phyloP scores from a whole-genome alignment of 2,888 invertebrate species.

The Cryptocephalus moraei region DNA sequence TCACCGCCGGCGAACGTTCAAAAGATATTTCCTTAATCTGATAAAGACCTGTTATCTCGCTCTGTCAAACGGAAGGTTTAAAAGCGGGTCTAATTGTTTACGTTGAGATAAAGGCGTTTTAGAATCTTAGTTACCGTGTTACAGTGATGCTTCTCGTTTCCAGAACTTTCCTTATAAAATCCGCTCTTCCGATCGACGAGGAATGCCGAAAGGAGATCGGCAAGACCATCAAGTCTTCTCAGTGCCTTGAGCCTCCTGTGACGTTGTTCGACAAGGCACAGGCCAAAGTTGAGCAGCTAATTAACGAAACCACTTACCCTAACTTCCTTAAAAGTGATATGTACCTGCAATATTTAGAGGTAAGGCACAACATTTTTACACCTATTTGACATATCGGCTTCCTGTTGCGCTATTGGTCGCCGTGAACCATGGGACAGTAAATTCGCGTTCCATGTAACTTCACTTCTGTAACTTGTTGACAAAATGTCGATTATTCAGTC shows the following conservation, averaged over 20 bases:
- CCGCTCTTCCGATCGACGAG: conserved; percentile 62
- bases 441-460: too few relatives aligned
- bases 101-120: too few relatives aligned
- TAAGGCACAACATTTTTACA: conserved; percentile 35
- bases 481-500: too few relatives aligned
- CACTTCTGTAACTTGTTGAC: too few relatives aligned
- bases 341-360: conserved; percentile 76
- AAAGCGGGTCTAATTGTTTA: too few relatives aligned
- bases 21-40: background rate
- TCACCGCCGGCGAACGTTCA: background rate
- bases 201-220: conserved; percentile 71
- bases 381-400: too few relatives aligned
- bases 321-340: conserved; percentile 88
- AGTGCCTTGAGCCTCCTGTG: conserved; percentile 45
- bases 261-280: conserved; percentile 72
- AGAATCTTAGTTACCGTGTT: too few relatives aligned
- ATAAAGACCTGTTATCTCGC: background rate
- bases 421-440: too few relatives aligned
- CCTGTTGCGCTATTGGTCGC: too few relatives aligned
- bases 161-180: conserved; percentile 27
- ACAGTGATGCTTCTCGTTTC: conserved; percentile 9
- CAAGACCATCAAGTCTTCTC: conserved; percentile 62
- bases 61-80: too few relatives aligned
- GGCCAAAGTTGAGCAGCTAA: conserved; percentile 62
- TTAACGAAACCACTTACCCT: conserved; percentile 81